Evolutionary conservation across 1,140 invertebrate genomes (phyloP).

Genomic region (Cataglyphis hispanica): DNA sequence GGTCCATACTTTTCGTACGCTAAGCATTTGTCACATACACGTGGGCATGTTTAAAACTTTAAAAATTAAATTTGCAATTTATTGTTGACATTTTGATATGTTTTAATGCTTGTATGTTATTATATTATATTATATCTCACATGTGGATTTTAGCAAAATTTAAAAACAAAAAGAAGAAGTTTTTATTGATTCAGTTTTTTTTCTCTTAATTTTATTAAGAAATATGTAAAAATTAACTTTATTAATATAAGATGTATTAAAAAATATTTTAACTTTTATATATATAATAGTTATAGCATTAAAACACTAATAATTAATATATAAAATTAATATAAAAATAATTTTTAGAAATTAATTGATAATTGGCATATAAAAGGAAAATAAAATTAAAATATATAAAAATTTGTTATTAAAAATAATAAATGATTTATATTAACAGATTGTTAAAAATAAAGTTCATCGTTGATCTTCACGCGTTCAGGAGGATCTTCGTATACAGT

Average conservation of each 20-base stretch:
- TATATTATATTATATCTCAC: background rate
- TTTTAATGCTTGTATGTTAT: background rate
- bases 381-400: background rate
- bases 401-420: background rate
- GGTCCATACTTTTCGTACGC: background rate
- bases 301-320: background rate
- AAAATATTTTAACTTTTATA: background rate
- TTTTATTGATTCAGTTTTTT: background rate
- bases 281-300: constrained; percentile 7
- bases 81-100: no score
- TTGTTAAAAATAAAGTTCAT: constrained; percentile 1
- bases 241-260: background rate
- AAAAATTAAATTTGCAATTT: background rate
- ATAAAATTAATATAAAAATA: background rate
- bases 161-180: background rate
- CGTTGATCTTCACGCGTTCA: background rate
- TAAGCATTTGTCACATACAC: background rate
- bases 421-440: background rate
- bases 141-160: background rate
- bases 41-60: background rate
- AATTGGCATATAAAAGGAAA: background rate
- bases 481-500: background rate
- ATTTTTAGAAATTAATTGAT: background rate
- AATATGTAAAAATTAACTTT: background rate
- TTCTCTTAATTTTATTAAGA: constrained; percentile 5